phyloP scores from a whole-genome alignment of 1,140 invertebrate genomes.

The Trichonephila inaurata region DNA sequence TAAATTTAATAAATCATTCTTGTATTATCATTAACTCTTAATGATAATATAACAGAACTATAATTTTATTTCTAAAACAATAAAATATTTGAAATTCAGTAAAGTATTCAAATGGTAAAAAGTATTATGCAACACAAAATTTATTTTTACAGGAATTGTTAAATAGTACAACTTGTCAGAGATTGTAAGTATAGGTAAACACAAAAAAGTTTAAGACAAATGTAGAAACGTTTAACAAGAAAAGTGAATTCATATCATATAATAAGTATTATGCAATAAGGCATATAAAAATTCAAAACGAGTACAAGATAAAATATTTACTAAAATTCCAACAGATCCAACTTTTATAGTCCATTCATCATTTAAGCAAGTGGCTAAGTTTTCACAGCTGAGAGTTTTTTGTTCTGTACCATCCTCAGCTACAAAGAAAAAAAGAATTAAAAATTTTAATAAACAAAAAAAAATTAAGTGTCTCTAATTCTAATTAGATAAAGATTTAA shows the following conservation, averaged over 20 bases:
- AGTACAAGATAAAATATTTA: not conserved
- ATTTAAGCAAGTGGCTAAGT: conserved; percentile 16
- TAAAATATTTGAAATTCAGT: not conserved
- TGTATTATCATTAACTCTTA: not conserved
- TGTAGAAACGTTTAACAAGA: too few relatives aligned
- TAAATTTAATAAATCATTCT: not conserved
- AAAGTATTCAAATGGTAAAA: too few relatives aligned
- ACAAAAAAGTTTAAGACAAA: too few relatives aligned
- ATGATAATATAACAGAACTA: too few relatives aligned
- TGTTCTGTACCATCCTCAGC: conserved; percentile 30
- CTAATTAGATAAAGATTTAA: not conserved
- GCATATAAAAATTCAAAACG: too few relatives aligned
- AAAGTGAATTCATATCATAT: too few relatives aligned
- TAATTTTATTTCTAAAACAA: not conserved
- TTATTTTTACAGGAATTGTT: too few relatives aligned
- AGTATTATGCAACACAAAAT: too few relatives aligned
- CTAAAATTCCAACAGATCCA: conserved; percentile 52
- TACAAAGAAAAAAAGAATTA: not conserved
- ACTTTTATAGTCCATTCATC: conserved; percentile 46
- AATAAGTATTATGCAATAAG: too few relatives aligned
- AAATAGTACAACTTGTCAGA: too few relatives aligned
- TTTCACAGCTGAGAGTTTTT: conserved; percentile 8
- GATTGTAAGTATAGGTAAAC: too few relatives aligned
- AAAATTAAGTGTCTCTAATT: not conserved
- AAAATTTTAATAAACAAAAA: not conserved